Base-by-base conservation (phyloP, 2,113 vertebrate species). In the Laticauda colubrina region DNA sequence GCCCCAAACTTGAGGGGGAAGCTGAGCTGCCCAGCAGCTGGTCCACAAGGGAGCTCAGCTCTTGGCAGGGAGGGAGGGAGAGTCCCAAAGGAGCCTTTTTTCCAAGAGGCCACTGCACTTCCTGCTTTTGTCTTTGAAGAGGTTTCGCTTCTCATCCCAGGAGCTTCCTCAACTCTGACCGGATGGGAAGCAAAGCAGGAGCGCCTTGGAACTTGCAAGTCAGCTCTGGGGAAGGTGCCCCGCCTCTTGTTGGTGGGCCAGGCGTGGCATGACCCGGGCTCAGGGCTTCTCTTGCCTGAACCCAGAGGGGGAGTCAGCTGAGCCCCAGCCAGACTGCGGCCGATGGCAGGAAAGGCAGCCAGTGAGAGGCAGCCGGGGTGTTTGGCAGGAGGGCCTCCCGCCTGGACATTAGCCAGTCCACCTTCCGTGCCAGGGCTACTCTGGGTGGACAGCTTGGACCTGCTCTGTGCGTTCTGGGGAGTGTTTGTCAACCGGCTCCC, bases 401-500 rank as follows among this genome's bases (percentile, higher is more conserved):
- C 15, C n/a, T 18, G 64, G 26, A 12, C 15, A 5, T 18, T 4
- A 34, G n/a, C n/a, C 29, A n/a, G 2, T 75, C 64, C 29, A 15
- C 15, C 64, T 75, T 5, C 15, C 64, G 6, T 5, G n/a, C n/a
- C n/a, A 2, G 64, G 14, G 5, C 29, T n/a, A 4, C 12, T 0
- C 29, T 0, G 4, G 64, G 64, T 2, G 6, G n/a, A 34, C 5
- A 2, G 14, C 0, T 34, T 75, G 0, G 4, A 34, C n/a, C 64
- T n/a, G 29, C 64, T 69, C 12, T 1, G 12, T 15, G 12, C 5
- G 29, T 61, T 15, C 29, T 29, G 15, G 26, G 61, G 29, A 69
- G 29, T 5, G 3, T 64, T 64, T 69, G 14, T 12, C 29, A 4
- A 69, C 14, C 5, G 61, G 29, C 61, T 69, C 4, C 11, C 15